These are phyloP conservation scores for Indicator indicator DNA, from an alignment of 2,113 vertebrate genomes.

Conservation along the genomic window DNA sequence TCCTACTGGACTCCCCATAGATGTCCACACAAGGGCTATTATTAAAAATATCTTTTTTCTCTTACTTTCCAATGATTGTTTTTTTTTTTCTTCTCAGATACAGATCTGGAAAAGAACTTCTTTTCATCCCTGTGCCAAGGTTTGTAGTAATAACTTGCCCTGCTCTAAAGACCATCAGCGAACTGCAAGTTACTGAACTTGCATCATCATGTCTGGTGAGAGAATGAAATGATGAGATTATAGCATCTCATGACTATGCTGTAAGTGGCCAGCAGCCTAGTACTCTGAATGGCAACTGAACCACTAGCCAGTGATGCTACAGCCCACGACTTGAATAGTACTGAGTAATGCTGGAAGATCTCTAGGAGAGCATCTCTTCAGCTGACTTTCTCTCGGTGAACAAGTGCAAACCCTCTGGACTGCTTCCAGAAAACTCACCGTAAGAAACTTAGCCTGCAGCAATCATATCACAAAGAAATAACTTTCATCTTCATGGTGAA, in stretches of 20 bases:
- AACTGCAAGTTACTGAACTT: neutral
- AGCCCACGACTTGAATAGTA: neutral
- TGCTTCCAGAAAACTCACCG: neutral
- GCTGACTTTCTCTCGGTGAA: neutral
- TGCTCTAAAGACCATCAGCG: neutral
- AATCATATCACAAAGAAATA: neutral
- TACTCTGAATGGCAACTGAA: neutral
- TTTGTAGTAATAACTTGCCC: neutral
- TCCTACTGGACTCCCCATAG: neutral
- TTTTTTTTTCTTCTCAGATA: neutral
- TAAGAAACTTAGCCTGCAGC: neutral
- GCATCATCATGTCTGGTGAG: neutral
- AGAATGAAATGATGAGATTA: neutral
- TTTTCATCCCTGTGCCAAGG: neutral
- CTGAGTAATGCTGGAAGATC: accelerated
- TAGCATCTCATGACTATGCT: neutral
- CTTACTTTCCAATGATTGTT: neutral
- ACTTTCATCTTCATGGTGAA: neutral
- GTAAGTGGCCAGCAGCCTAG: neutral
- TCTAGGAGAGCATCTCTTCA: neutral
- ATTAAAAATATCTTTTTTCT: neutral
- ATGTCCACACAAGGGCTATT: neutral
- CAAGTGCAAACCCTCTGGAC: neutral
- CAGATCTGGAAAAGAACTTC: neutral
- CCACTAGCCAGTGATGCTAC: neutral